These are phyloP conservation scores for Aradophagus sp. DNA, from an alignment of 1,140 invertebrate genomes.

Conservation along the genomic window DNA sequence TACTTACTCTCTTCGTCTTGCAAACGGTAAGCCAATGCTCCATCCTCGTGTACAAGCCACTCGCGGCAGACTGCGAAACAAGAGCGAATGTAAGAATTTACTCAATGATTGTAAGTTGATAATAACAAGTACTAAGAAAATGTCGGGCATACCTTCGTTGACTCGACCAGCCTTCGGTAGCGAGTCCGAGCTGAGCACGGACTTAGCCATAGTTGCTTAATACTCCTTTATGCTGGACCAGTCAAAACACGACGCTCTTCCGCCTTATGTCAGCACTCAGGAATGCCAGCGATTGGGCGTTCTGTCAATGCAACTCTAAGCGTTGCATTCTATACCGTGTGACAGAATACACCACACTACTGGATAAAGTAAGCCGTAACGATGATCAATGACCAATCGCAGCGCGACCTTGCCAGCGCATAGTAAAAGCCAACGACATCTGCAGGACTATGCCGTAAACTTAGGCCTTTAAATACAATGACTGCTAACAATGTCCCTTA, in stretches of 20 bases:
- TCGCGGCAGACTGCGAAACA: constrained; percentile 87
- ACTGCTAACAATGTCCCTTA: too few species aligned
- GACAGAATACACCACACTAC: constrained; percentile 1
- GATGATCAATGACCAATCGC: constrained; percentile 31
- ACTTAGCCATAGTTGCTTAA: constrained; percentile 68
- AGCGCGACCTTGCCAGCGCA: constrained; percentile 9
- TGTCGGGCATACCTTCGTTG: constrained; percentile 69
- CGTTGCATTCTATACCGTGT: constrained; percentile 34
- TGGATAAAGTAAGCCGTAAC: constrained; percentile 7
- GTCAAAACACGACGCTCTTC: constrained; percentile 30
- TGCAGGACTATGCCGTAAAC: background rate
- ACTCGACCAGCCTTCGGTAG: constrained; percentile 72
- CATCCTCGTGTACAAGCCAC: constrained; percentile 94
- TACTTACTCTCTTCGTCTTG: constrained; percentile 92
- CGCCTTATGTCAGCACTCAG: constrained; percentile 45
- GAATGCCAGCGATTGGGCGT: constrained; percentile 52
- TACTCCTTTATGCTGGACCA: constrained; percentile 19
- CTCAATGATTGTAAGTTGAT: too few species aligned
- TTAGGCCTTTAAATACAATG: background rate
- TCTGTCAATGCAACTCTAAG: constrained; percentile 27
- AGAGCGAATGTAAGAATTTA: too few species aligned
- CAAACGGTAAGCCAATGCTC: constrained; percentile 89
- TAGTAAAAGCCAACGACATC: constrained; percentile 5
- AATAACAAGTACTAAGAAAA: constrained; percentile 43
- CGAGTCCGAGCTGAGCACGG: constrained; percentile 69